Evolutionary conservation across 2,113 vertebrate species (phyloP).

Genomic region (Ailuropoda melanoleuca): DNA sequence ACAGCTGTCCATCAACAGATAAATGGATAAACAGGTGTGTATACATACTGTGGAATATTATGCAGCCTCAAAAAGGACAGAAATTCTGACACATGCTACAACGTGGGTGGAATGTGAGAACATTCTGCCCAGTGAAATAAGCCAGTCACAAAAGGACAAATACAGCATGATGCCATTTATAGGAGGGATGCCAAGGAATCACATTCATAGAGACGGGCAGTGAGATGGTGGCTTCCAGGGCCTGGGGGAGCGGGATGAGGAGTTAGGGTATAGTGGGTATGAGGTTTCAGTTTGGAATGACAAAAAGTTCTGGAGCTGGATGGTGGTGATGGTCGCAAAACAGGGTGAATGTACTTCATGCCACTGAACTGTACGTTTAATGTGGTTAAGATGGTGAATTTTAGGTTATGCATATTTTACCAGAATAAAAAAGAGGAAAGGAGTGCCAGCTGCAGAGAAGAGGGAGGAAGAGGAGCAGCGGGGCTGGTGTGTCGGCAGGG

Average conservation of each 20-base stretch:
- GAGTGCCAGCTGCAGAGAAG: background rate
- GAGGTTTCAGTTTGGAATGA: background rate
- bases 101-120: background rate
- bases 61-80: background rate
- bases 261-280: background rate
- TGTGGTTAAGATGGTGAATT: background rate
- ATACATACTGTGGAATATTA: background rate
- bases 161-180: background rate
- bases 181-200: background rate
- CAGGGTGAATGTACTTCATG: background rate
- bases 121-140: background rate
- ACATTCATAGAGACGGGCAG: background rate
- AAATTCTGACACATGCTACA: background rate
- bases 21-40: background rate
- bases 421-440: background rate
- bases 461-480: background rate
- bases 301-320: background rate
- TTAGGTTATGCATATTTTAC: background rate
- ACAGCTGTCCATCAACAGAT: background rate
- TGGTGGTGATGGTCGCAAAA: background rate
- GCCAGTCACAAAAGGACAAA: background rate
- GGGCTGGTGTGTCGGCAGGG: background rate
- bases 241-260: background rate
- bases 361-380: background rate
- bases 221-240: background rate